A percentile compares a stretch with the other conserved stretches of the same genome.
Conservation (phyloP, 1,140 invertebrate genomes). For the Drosophila lini region DNA sequence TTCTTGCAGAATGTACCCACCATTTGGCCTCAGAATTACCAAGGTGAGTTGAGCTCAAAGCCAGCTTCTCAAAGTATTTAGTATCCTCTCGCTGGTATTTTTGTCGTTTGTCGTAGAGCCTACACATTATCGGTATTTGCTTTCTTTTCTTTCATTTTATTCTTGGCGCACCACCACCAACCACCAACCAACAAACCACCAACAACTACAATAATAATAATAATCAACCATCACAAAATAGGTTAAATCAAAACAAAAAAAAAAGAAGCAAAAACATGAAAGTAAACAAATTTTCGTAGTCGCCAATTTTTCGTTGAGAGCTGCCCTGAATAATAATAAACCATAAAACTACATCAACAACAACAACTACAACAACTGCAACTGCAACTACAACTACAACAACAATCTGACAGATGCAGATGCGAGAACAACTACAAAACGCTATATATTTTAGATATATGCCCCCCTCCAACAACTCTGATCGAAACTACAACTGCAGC, state of each 20-base stretch:
- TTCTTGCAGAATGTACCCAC: conserved; percentile 82
- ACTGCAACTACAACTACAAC: conserved; percentile 35
- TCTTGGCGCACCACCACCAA: conserved; percentile 60
- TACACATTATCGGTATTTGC: conserved; percentile 67
- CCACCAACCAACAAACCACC: conserved; percentile 42
- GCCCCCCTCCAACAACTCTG: conserved; percentile 45
- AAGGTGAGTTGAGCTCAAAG: conserved; percentile 76
- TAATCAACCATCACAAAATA: conserved; percentile 47
- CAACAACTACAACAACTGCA: conserved; percentile 32
- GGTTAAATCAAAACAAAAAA: conserved; percentile 52
- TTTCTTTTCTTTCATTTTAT: conserved; percentile 71
- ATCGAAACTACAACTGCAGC: conserved; percentile 38
- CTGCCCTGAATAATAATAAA: conserved; percentile 62
- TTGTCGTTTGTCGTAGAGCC: conserved; percentile 44
- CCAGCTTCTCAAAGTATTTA: conserved; percentile 21
- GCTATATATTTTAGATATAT: conserved; percentile 15
- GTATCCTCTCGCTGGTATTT: conserved; percentile 35
- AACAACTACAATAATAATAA: conserved; percentile 28
- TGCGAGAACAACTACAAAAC: conserved; percentile 38
- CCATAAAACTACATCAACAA: conserved; percentile 44
- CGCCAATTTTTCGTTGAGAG: conserved; percentile 76
- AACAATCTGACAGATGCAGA: conserved; percentile 39
- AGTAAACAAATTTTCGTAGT: conserved; percentile 73
- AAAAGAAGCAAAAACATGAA: conserved; percentile 43
- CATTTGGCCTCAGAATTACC: conserved; percentile 84